Percentiles rank a stretch among this genome's conserved stretches.
Conservation (phyloP, 2,888 invertebrate species). For the Chloromyia formosa region DNA sequence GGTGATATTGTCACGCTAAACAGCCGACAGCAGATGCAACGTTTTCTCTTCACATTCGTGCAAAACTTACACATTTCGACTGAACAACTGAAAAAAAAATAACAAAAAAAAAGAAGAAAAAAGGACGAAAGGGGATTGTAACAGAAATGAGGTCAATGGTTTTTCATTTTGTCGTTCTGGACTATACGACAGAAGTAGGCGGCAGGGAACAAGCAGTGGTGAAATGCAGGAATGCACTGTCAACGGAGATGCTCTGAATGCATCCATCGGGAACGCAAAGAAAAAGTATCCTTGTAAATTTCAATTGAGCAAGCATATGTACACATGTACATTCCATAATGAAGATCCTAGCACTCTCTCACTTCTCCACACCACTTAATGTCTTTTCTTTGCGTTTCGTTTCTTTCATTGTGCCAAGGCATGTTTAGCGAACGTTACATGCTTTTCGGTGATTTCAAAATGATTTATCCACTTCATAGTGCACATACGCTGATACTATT, state of each 20-base stretch:
- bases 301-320: slow-evolving; percentile 32
- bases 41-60: slow-evolving; percentile 8
- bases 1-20: slow-evolving; percentile 30
- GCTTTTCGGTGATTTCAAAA: slow-evolving; percentile 35
- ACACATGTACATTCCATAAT: slow-evolving; percentile 14
- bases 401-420: slow-evolving; percentile 1
- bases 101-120: neutral
- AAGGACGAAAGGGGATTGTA: slow-evolving; percentile 30
- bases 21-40: neutral
- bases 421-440: slow-evolving; percentile 25
- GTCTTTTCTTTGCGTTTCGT: slow-evolving; percentile 3
- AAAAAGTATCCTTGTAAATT: slow-evolving; percentile 28
- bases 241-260: slow-evolving; percentile 25
- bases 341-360: slow-evolving; percentile 15
- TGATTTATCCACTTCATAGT: slow-evolving; percentile 31
- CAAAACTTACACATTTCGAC: slow-evolving; percentile 13
- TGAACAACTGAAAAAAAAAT: slow-evolving; percentile 23
- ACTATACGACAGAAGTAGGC: neutral
- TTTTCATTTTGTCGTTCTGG: slow-evolving; percentile 34
- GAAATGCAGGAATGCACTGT: slow-evolving; percentile 31
- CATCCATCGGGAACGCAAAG: neutral
- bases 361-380: slow-evolving; percentile 25
- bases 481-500: neutral
- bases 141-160: slow-evolving; percentile 38
- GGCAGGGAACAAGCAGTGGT: neutral